phyloP scores from a whole-genome alignment of 2,888 invertebrate species.

The Ceramica pisi region DNA sequence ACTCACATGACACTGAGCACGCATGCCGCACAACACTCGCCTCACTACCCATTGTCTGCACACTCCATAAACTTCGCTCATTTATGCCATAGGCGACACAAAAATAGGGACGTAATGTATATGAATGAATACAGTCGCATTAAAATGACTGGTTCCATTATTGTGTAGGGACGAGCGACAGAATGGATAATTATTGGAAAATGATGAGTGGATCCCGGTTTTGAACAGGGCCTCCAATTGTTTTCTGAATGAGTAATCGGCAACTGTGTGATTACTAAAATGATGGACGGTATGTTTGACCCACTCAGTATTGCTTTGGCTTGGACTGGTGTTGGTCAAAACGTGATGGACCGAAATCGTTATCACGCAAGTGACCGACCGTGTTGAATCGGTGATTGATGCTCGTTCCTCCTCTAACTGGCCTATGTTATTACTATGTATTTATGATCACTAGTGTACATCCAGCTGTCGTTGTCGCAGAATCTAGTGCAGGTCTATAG shows the following conservation, averaged over 20 bases:
- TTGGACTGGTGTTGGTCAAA: slow-evolving; percentile 11
- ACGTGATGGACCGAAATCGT: background rate
- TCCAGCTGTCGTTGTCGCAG: slow-evolving; percentile 2
- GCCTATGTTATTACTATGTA: background rate
- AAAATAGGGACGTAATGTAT: slow-evolving; percentile 58
- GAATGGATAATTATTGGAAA: slow-evolving; percentile 48
- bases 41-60: slow-evolving; percentile 82
- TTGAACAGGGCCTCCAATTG: slow-evolving; percentile 34
- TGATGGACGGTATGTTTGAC: background rate
- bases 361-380: background rate
- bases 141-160: slow-evolving; percentile 47
- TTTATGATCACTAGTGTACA: slow-evolving; percentile 2
- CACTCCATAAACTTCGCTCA: slow-evolving; percentile 76
- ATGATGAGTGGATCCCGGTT: slow-evolving; percentile 26
- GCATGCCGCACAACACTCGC: slow-evolving; percentile 69
- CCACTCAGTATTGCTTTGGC: background rate
- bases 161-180: slow-evolving; percentile 28
- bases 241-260: slow-evolving; percentile 20
- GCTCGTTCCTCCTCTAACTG: background rate
- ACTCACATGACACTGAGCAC: slow-evolving; percentile 77
- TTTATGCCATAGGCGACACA: slow-evolving; percentile 66
- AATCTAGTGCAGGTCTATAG: slow-evolving; percentile 7
- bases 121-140: slow-evolving; percentile 56
- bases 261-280: slow-evolving; percentile 11
- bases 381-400: slow-evolving; percentile 4